Evolutionary conservation across 1,140 invertebrate species (phyloP).

Genomic region (Drosophila kanapiae): DNA sequence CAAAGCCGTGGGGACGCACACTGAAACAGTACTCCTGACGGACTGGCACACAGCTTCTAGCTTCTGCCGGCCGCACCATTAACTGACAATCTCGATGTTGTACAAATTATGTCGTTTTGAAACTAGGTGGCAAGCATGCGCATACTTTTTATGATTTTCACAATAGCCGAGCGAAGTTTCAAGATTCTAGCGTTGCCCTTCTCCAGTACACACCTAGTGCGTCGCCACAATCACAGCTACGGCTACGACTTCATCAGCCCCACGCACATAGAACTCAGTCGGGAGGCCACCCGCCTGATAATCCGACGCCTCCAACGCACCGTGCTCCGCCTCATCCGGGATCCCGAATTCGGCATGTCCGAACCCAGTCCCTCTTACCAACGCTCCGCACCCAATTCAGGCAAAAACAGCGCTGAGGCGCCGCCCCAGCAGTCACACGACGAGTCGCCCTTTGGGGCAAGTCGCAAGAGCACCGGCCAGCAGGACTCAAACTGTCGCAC

Average conservation of each 20-base stretch:
- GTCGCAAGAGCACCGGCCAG: constrained; percentile 42
- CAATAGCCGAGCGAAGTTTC: constrained; percentile 60
- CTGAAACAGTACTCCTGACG: too few species aligned
- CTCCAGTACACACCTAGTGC: constrained; percentile 32
- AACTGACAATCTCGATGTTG: constrained; percentile 6
- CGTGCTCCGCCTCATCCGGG: constrained; percentile 55
- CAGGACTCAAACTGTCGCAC: constrained; percentile 87
- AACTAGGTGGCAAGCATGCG: constrained; percentile 61
- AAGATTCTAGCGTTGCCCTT: constrained; percentile 31
- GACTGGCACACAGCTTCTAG: background rate
- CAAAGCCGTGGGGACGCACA: too few species aligned
- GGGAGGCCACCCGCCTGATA: constrained; percentile 54
- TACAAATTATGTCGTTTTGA: constrained; percentile 34
- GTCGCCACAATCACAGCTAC: constrained; percentile 49
- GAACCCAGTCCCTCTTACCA: constrained; percentile 42
- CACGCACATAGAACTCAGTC: constrained; percentile 42
- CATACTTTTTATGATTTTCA: constrained; percentile 61
- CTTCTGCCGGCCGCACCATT: background rate
- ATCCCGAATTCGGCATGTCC: constrained; percentile 62
- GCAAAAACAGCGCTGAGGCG: background rate
- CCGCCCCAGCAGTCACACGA: constrained; percentile 21
- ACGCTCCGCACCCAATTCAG: background rate
- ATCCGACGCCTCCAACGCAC: constrained; percentile 61
- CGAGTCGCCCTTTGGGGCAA: constrained; percentile 26
- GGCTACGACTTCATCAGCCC: constrained; percentile 49